Evolutionary conservation across 2,113 vertebrate genomes (phyloP).

Genomic region (Alaudala cheleensis): DNA sequence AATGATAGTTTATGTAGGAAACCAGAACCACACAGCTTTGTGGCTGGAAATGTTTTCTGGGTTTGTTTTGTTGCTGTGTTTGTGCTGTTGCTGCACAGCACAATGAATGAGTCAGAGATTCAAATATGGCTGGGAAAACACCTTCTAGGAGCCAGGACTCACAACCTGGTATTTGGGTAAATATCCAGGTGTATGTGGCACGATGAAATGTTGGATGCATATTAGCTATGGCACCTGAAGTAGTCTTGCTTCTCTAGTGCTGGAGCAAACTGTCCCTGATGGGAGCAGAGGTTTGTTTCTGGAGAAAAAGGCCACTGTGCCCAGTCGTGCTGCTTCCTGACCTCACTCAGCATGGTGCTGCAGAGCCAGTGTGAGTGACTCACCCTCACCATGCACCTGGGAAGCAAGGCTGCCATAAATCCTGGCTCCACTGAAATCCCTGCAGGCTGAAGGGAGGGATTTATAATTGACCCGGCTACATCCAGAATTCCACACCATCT

Average conservation of each 20-base stretch:
- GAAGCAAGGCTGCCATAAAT: not conserved
- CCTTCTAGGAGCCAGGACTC: not conserved
- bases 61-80: not conserved
- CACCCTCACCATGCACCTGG: not conserved
- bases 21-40: not conserved
- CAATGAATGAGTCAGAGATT: not conserved
- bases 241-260: not conserved
- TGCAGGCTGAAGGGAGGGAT: fast-evolving
- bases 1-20: not conserved
- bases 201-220: not conserved
- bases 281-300: not conserved
- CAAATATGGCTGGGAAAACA: not conserved
- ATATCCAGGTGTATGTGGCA: not conserved
- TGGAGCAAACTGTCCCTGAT: not conserved
- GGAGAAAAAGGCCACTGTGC: not conserved
- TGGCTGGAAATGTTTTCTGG: not conserved
- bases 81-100: not conserved
- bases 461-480: not conserved
- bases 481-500: not conserved
- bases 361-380: not conserved
- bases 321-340: fast-evolving
- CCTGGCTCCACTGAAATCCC: not conserved
- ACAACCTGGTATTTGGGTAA: not conserved
- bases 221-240: not conserved
- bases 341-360: not conserved